Conservation (phyloP, 2,888 invertebrate species). For the Hedya salicella region DNA sequence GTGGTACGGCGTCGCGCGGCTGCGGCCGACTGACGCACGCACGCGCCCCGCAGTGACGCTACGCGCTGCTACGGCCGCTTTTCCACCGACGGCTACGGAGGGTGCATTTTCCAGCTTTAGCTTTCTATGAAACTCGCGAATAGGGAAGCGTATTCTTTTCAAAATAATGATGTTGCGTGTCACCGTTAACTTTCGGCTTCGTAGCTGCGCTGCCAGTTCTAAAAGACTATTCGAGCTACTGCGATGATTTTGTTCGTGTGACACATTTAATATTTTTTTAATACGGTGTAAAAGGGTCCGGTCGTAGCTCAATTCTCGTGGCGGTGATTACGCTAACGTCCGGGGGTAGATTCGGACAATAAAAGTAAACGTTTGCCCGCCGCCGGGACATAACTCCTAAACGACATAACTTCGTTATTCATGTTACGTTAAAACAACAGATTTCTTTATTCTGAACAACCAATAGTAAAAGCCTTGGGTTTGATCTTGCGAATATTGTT, state of each 20-base stretch:
- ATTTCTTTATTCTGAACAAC: slow-evolving; percentile 45
- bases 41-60: slow-evolving; percentile 67
- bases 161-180: slow-evolving; percentile 16
- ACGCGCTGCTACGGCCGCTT: slow-evolving; percentile 63
- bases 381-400: slow-evolving; percentile 66
- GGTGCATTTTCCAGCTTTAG: slow-evolving; percentile 25
- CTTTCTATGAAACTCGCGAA: slow-evolving; percentile 14
- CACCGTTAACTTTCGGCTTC: slow-evolving; percentile 4
- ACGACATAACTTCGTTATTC: slow-evolving; percentile 70
- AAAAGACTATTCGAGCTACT: neutral
- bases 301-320: slow-evolving; percentile 67
- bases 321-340: slow-evolving; percentile 74
- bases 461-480: slow-evolving; percentile 33
- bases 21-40: slow-evolving; percentile 78
- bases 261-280: slow-evolving; percentile 3
- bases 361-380: slow-evolving; percentile 76
- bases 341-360: slow-evolving; percentile 73
- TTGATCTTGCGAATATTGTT: slow-evolving; percentile 22
- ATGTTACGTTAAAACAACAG: slow-evolving; percentile 67
- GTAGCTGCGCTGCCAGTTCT: slow-evolving; percentile 1
- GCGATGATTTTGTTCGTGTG: neutral
- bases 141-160: slow-evolving; percentile 28
- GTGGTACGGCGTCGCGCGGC: slow-evolving; percentile 74
- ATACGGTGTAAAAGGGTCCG: slow-evolving; percentile 56
- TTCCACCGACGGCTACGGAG: slow-evolving; percentile 41